phyloP scores from a whole-genome alignment of 1,140 invertebrate species.

The Trigoniulus corallinus region DNA sequence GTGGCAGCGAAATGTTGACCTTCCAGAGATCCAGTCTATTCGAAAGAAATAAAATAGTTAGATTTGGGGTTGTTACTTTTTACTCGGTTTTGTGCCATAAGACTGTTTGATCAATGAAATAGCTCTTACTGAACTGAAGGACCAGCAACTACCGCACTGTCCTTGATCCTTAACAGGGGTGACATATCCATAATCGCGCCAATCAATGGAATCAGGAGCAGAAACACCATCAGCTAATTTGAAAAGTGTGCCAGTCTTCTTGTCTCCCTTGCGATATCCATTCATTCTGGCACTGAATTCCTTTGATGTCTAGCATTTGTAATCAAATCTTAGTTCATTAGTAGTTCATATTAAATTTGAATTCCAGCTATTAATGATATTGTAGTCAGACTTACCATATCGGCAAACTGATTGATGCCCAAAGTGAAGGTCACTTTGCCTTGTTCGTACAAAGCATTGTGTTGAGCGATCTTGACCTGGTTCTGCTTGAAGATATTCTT shows the following conservation, averaged over 20 bases:
- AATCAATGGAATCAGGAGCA: slow-evolving; percentile 22
- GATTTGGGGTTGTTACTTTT: not conserved
- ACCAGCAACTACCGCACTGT: slow-evolving; percentile 26
- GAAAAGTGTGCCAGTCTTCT: not conserved
- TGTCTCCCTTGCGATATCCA: not conserved
- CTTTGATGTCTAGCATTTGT: too few species aligned
- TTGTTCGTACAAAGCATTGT: too few species aligned
- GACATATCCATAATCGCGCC: slow-evolving; percentile 26
- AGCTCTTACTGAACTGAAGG: slow-evolving; percentile 17
- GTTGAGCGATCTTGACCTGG: too few species aligned
- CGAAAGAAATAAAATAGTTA: too few species aligned
- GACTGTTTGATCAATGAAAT: not conserved
- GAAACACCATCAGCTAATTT: not conserved
- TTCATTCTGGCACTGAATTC: not conserved
- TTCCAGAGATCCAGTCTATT: slow-evolving; percentile 12
- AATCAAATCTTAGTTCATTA: too few species aligned
- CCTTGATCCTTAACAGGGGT: slow-evolving; percentile 29
- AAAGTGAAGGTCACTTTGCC: too few species aligned
- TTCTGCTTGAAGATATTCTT: too few species aligned
- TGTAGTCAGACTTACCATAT: too few species aligned
- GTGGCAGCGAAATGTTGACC: slow-evolving; percentile 12
- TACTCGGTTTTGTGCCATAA: not conserved
- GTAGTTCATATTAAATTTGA: too few species aligned
- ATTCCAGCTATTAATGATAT: too few species aligned
- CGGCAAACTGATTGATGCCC: too few species aligned